Conservation (phyloP, 2,888 invertebrate species). For the Atethmia centrago region DNA sequence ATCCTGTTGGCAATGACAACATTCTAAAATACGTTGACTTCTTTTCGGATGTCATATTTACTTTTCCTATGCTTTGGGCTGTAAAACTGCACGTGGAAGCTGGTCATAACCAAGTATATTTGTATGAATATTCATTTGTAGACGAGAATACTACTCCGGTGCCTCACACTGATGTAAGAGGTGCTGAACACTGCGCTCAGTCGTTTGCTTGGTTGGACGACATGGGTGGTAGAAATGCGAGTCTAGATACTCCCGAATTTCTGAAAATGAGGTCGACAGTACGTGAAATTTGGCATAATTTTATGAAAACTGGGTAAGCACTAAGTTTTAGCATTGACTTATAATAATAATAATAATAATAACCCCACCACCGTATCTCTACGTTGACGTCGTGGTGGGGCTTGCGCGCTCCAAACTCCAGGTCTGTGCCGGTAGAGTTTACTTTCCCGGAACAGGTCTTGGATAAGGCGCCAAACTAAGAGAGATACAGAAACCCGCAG, state of each 20-base stretch:
- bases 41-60: conserved; percentile 79
- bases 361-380: too few species aligned
- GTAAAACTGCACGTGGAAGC: conserved; percentile 69
- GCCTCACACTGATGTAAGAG: conserved; percentile 65
- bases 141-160: conserved; percentile 66
- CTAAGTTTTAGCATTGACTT: neutral
- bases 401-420: too few species aligned
- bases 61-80: conserved; percentile 68
- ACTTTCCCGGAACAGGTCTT: too few species aligned
- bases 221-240: conserved; percentile 11
- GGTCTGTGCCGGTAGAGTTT: too few species aligned
- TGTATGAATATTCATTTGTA: conserved; percentile 76
- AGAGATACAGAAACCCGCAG: too few species aligned
- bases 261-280: conserved; percentile 38
- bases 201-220: conserved; percentile 64
- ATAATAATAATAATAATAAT: too few species aligned
- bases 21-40: conserved; percentile 74
- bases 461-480: too few species aligned
- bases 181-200: conserved; percentile 73
- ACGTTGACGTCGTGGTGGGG: too few species aligned
- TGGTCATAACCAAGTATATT: conserved; percentile 74
- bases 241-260: conserved; percentile 4
- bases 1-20: conserved; percentile 66
- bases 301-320: conserved; percentile 19
- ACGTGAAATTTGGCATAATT: conserved; percentile 45